Evolutionary conservation across 2,113 vertebrate species (phyloP).

Genomic region (Petroica traversi): DNA sequence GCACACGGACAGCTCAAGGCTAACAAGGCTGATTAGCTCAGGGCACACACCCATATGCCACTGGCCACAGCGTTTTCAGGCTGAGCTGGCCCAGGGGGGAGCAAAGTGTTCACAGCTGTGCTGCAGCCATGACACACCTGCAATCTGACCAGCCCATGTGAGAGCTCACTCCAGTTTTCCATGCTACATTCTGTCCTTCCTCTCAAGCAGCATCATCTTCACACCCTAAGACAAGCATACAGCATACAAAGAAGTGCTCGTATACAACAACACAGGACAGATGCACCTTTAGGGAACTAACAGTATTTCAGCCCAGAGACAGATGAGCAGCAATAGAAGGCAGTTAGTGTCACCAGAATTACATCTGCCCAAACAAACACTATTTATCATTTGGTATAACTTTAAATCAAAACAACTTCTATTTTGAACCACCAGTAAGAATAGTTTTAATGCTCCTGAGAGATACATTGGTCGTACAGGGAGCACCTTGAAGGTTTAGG

Average conservation of each 20-base stretch:
- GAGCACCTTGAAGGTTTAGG: background rate
- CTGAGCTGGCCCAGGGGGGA: background rate
- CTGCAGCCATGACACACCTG: background rate
- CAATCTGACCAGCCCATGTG: fast-evolving
- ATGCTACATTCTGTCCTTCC: background rate
- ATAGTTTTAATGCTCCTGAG: background rate
- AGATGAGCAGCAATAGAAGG: background rate
- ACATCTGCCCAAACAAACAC: background rate
- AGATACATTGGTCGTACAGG: background rate
- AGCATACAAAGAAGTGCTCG: background rate
- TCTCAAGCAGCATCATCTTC: background rate
- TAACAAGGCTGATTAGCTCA: background rate
- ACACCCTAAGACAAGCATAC: background rate
- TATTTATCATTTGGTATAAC: background rate
- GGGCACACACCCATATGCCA: background rate
- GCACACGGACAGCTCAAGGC: background rate
- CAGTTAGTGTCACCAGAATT: background rate
- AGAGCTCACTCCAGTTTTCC: background rate
- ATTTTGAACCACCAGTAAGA: background rate
- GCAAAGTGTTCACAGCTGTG: fast-evolving
- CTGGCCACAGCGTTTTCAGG: background rate
- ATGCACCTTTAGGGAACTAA: background rate
- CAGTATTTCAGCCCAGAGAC: background rate
- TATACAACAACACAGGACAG: background rate
- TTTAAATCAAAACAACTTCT: background rate